phyloP scores from a whole-genome alignment of 1,140 invertebrate species.

The Mercenaria mercenaria region DNA sequence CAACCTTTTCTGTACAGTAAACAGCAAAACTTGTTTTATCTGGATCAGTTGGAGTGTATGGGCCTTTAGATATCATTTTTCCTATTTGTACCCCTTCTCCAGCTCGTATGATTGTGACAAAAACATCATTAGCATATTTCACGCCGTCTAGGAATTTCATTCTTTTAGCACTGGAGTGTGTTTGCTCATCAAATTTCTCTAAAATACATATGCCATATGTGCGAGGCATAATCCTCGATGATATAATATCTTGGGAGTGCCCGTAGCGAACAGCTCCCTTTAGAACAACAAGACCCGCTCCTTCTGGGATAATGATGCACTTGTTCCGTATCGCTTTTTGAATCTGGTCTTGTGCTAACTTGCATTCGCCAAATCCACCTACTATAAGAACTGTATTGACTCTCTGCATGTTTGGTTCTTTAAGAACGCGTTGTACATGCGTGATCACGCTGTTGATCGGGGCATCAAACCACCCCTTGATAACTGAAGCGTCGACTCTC shows the following conservation, averaged over 20 bases:
- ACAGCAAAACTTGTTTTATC: background rate
- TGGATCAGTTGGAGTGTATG: background rate
- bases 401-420: background rate
- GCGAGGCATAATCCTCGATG: background rate
- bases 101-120: background rate
- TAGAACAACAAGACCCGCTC: background rate
- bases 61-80: background rate
- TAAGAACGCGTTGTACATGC: background rate
- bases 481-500: background rate
- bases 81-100: background rate
- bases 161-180: background rate
- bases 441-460: background rate
- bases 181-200: background rate
- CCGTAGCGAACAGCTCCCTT: slow-evolving; percentile 26
- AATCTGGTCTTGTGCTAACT: background rate
- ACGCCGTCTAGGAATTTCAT: background rate
- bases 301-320: background rate
- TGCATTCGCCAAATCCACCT: slow-evolving; percentile 28
- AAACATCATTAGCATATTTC: background rate
- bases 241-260: background rate
- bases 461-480: background rate
- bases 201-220: background rate
- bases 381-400: slow-evolving; percentile 44
- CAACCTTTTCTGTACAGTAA: background rate
- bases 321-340: background rate